Conservation (phyloP, 1,140 invertebrate species). For the Sycobia sp. region DNA sequence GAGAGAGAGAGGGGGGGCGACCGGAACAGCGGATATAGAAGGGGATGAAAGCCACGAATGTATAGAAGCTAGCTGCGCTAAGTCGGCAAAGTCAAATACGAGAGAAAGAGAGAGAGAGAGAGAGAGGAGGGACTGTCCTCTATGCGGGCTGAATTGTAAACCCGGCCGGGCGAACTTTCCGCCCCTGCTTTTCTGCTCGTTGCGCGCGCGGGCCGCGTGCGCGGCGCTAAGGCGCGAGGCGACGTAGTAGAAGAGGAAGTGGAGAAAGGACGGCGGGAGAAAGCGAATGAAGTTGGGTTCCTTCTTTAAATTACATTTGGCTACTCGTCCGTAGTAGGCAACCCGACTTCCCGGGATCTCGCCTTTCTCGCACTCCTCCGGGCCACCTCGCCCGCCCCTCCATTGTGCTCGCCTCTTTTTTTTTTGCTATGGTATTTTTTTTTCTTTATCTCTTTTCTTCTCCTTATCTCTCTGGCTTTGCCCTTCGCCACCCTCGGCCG, state of each 20-base stretch:
- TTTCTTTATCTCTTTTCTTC: not conserved
- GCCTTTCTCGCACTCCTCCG: no score
- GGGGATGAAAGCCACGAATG: no score
- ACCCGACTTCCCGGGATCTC: no score
- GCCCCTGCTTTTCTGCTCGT: constrained; percentile 47
- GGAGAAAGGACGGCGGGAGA: constrained; percentile 3
- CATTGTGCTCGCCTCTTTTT: constrained; percentile 24
- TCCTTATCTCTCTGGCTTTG: not conserved
- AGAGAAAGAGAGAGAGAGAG: constrained; percentile 14
- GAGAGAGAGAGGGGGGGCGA: not conserved
- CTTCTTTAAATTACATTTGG: constrained; percentile 58
- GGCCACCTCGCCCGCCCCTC: constrained; percentile 27
- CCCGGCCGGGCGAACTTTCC: constrained; percentile 43
- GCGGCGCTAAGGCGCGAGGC: not conserved
- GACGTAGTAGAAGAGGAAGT: not conserved
- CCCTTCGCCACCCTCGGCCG: no score
- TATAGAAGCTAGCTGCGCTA: no score
- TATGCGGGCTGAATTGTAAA: constrained; percentile 54
- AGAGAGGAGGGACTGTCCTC: constrained; percentile 23
- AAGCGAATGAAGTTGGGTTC: constrained; percentile 44
- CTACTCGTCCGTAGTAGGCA: constrained; percentile 54
- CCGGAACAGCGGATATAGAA: not conserved
- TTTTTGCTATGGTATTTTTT: constrained; percentile 21
- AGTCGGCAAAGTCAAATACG: constrained; percentile 41
- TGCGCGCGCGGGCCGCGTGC: constrained; percentile 27